phyloP scores from a whole-genome alignment of 2,888 invertebrate genomes.

The Aphidoletes aphidimyza region DNA sequence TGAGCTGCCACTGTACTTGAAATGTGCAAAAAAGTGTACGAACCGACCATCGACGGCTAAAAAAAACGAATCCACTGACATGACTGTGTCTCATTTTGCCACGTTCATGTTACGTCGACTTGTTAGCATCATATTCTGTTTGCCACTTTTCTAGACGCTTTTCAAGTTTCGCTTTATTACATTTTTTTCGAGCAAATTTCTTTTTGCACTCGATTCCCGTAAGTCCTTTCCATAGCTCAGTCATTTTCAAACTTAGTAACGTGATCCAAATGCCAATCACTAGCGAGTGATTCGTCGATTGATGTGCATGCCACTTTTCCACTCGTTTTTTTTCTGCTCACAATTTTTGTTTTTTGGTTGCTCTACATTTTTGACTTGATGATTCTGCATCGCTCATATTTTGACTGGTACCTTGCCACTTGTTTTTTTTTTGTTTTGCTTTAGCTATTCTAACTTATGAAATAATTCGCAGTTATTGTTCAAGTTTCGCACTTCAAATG shows the following conservation, averaged over 20 bases:
- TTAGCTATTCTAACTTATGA: background rate
- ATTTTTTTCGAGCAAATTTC: background rate
- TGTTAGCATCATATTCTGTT: constrained; percentile 45
- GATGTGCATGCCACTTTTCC: background rate
- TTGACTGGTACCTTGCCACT: background rate
- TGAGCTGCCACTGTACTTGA: background rate
- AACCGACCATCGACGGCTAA: background rate
- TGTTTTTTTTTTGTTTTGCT: background rate
- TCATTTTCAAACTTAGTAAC: constrained; percentile 16
- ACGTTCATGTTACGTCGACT: constrained; percentile 23
- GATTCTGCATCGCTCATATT: no score
- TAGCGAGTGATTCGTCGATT: background rate
- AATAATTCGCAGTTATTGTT: background rate
- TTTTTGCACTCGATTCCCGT: background rate
- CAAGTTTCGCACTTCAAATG: background rate
- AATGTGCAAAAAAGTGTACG: background rate
- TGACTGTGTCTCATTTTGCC: background rate
- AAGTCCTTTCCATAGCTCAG: background rate
- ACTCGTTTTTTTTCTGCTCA: background rate
- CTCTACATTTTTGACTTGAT: background rate
- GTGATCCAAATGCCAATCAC: constrained; percentile 18
- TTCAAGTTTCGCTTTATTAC: background rate
- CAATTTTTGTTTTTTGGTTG: background rate
- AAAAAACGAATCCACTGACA: background rate
- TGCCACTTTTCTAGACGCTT: background rate